Evolutionary conservation across 2,113 vertebrate genomes (phyloP), one percentile per base, ranked within the genome.

Genomic region (Sander lucioperca): DNA sequence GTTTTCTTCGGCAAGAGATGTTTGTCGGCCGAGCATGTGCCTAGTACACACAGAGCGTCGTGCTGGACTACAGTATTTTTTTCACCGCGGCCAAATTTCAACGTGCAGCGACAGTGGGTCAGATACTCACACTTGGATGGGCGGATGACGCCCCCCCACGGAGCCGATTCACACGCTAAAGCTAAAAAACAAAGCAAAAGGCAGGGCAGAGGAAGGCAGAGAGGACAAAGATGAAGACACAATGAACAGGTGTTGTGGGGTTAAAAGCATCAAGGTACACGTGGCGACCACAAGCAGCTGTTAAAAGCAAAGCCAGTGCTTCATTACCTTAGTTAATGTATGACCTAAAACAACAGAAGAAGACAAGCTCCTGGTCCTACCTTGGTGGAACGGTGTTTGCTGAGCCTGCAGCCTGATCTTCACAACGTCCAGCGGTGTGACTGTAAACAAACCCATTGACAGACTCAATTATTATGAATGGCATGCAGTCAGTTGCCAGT

Each of bases 401-500:
- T 99, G 98, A 15, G 97, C 95, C 95, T 99, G 98, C 92, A 99
- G 93, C 62, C 98, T 94, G 80, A 99, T 98, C 95, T 99, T 99
- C 86, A 99, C 97, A 85, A 99, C 98, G 0, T 99, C 97, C 93
- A 99, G 92, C 0, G 98, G 98, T 0, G 97, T 99, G 90, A 98
- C 98, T 99, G 86, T 0, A 74, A 80, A 71, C 67, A 87, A 21
- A 82, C 2, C 1, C 7, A 39, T 2, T 8, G 0, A 64, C 12
- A 47, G 0, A 73, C 30, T 53, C 3, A 30, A 8, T 58, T 14
- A 58, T 59, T 7, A n/a, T 5, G 12, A 8, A 58, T 11, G 8
- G 23, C 9, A 21, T 10, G 5, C 43, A 66, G 14, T 18, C 23
- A 15, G 23, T 27, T 58, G 5, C 27, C 25, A 59, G 6, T 30